Percentiles rank a stretch among this genome's conserved stretches.
Evolutionary conservation across 2,888 invertebrate genomes (phyloP).

Genomic region (Linyphia triangularis): DNA sequence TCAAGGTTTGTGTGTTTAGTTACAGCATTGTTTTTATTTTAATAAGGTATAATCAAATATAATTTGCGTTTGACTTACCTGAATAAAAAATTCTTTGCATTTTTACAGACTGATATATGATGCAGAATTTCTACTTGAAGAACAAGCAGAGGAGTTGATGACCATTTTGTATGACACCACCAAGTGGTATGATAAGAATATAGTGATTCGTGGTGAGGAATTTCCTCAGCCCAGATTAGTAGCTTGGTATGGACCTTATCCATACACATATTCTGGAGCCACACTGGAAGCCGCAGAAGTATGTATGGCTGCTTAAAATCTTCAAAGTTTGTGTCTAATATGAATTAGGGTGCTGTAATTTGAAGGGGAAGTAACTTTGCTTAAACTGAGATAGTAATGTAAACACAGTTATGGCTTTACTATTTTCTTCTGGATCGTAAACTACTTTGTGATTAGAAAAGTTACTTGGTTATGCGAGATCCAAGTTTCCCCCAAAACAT

Average conservation of each 20-base stretch:
- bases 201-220: conserved; percentile 76
- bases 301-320: background rate
- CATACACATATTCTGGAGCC: conserved; percentile 80
- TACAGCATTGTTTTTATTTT: background rate
- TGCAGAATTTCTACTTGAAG: conserved; percentile 27
- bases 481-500: too few relatives aligned
- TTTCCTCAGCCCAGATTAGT: conserved; percentile 80
- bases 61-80: background rate
- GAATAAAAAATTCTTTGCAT: background rate
- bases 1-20: conserved; percentile 37
- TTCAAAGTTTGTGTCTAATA: too few relatives aligned
- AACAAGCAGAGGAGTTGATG: conserved; percentile 16
- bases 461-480: too few relatives aligned
- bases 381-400: too few relatives aligned
- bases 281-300: conserved; percentile 77
- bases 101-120: conserved; percentile 47
- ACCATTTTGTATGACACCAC: conserved; percentile 20
- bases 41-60: background rate
- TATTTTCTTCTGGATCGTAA: too few relatives aligned
- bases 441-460: too few relatives aligned
- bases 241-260: conserved; percentile 81
- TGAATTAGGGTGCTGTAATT: too few relatives aligned
- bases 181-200: conserved; percentile 77
- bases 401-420: too few relatives aligned
- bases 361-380: too few relatives aligned